Conservation (phyloP, 2,888 invertebrate genomes). For the Napeogenes sylphis region DNA sequence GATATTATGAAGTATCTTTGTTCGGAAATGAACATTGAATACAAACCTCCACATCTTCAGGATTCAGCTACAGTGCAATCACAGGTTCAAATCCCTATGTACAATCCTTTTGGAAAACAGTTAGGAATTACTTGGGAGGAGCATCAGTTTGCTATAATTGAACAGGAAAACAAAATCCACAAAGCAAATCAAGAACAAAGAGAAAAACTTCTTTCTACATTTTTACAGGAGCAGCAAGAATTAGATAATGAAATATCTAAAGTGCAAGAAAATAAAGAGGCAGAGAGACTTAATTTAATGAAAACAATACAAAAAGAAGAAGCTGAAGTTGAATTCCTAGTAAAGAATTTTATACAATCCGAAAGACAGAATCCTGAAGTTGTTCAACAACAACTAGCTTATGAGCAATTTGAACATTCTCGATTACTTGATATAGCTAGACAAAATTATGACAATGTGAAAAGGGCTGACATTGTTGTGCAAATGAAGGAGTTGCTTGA, state of each 20-base stretch:
- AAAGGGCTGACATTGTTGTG: slow-evolving; percentile 82
- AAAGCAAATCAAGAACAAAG: slow-evolving; percentile 79
- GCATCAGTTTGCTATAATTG: slow-evolving; percentile 79
- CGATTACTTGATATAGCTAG: slow-evolving; percentile 78
- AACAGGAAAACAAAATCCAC: slow-evolving; percentile 81
- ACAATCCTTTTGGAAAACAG: slow-evolving; percentile 55
- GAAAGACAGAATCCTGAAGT: slow-evolving; percentile 79
- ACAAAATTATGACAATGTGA: slow-evolving; percentile 77
- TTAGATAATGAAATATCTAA: slow-evolving; percentile 82
- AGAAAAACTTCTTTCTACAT: slow-evolving; percentile 74
- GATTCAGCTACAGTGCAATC: slow-evolving; percentile 48
- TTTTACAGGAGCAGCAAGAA: slow-evolving; percentile 80
- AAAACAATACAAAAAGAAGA: slow-evolving; percentile 81
- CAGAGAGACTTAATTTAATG: slow-evolving; percentile 78
- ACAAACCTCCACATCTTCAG: slow-evolving; percentile 56
- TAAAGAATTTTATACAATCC: slow-evolving; percentile 80
- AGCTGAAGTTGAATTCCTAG: slow-evolving; percentile 79
- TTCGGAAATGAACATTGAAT: slow-evolving; percentile 67
- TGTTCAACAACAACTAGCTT: slow-evolving; percentile 80
- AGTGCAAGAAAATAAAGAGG: slow-evolving; percentile 82
- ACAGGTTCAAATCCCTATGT: slow-evolving; percentile 50
- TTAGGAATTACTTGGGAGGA: slow-evolving; percentile 74
- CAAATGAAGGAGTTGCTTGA: slow-evolving; percentile 84
- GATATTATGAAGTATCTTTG: slow-evolving; percentile 82
- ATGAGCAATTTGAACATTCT: slow-evolving; percentile 82